Percentiles rank a stretch among this genome's conserved stretches.
phyloP scores from a whole-genome alignment of 2,113 vertebrate genomes.

The Pimephales promelas region DNA sequence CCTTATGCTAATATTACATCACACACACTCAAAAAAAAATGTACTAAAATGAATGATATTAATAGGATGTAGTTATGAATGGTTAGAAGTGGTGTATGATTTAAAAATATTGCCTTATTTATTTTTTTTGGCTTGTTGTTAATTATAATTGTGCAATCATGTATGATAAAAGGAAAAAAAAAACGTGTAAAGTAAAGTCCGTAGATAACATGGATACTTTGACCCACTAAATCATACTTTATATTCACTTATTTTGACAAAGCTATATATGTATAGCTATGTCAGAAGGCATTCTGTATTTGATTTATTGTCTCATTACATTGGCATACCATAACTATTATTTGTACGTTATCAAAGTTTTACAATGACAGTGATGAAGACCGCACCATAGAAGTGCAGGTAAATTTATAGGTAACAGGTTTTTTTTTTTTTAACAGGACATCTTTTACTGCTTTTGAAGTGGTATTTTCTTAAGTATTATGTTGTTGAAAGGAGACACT shows the following conservation, averaged over 20 bases:
- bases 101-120: slow-evolving; percentile 3
- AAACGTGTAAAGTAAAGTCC: not conserved
- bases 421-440: not conserved
- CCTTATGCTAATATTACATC: not conserved
- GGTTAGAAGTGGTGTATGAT: not conserved
- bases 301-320: not conserved
- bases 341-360: not conserved
- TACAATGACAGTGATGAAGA: not conserved
- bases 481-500: slow-evolving; percentile 46
- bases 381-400: not conserved
- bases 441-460: not conserved
- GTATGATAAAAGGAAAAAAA: not conserved
- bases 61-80: not conserved
- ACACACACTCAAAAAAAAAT: not conserved
- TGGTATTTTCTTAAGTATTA: slow-evolving; percentile 26
- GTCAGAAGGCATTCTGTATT: not conserved
- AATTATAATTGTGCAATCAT: slow-evolving; percentile 4
- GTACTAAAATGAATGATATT: not conserved
- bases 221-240: not conserved
- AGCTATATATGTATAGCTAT: not conserved
- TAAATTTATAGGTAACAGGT: not conserved
- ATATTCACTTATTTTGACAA: not conserved
- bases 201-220: not conserved
- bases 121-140: slow-evolving; percentile 24
- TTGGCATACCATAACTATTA: not conserved